These are phyloP conservation scores for Achroia grisella DNA, from an alignment of 1,140 invertebrate genomes.

Conservation along the genomic window DNA sequence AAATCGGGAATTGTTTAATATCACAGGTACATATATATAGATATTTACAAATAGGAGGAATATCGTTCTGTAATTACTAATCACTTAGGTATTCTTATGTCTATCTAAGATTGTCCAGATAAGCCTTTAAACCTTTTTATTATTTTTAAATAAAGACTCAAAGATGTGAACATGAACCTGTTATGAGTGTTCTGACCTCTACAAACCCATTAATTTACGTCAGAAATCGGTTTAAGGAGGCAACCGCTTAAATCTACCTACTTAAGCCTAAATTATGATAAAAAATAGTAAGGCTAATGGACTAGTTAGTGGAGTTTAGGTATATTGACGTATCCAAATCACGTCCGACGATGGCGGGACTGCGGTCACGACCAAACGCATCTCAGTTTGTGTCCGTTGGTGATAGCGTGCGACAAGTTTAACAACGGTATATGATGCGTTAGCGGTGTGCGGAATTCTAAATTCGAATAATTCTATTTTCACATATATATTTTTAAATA, in stretches of 20 bases:
- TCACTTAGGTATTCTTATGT: not conserved
- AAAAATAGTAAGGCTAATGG: constrained; percentile 10
- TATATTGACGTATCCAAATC: constrained; percentile 40
- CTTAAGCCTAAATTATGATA: not conserved
- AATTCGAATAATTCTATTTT: constrained; percentile 36
- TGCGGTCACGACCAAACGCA: constrained; percentile 16
- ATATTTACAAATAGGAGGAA: too few relatives aligned
- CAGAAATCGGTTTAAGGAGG: too few relatives aligned
- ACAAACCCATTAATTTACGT: too few relatives aligned
- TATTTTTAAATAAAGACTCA: not conserved
- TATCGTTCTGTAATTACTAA: too few relatives aligned
- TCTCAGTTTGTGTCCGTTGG: constrained; percentile 54
- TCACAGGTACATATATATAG: too few relatives aligned
- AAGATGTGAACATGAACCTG: too few relatives aligned
- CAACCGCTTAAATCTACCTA: not conserved
- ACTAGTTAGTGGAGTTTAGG: constrained; percentile 33
- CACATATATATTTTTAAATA: constrained; percentile 24
- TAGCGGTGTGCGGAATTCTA: constrained; percentile 40
- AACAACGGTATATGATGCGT: constrained; percentile 35
- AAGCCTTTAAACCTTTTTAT: not conserved
- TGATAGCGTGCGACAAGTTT: constrained; percentile 47
- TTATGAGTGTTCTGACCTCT: too few relatives aligned
- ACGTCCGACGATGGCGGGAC: constrained; percentile 33
- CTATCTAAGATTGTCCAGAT: not conserved
- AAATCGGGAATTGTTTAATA: too few relatives aligned